Conservation (phyloP, 2,888 invertebrate species). For the Cryptocheilus praepositus region DNA sequence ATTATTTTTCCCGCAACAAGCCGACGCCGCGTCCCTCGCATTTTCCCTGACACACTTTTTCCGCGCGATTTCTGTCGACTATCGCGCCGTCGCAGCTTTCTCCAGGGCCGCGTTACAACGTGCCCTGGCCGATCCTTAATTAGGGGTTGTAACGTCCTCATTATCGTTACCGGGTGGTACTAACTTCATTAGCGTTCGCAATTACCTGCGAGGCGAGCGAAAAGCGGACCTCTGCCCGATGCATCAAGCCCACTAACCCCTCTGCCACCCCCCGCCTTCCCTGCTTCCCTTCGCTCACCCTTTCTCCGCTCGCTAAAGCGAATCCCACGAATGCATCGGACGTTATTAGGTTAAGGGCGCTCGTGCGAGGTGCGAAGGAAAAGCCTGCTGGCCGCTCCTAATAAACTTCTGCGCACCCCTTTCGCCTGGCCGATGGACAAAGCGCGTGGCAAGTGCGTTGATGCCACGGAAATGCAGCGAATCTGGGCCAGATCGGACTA, state of each 20-base stretch:
- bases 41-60: neutral
- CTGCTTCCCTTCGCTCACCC: too few species aligned
- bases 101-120: too few species aligned
- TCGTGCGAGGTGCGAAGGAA: constrained; percentile 17
- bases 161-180: constrained; percentile 55
- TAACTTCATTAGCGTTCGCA: constrained; percentile 61
- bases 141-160: constrained; percentile 56
- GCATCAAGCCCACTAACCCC: neutral
- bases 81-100: too few species aligned
- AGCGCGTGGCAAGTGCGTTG: too few species aligned
- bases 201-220: constrained; percentile 52
- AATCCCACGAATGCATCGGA: constrained; percentile 42
- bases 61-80: too few species aligned
- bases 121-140: constrained; percentile 48
- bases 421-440: neutral
- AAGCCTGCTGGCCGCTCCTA: constrained; percentile 31
- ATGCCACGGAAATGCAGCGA: too few species aligned
- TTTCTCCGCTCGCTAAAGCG: constrained; percentile 16
- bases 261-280: constrained; percentile 1
- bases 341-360: constrained; percentile 51
- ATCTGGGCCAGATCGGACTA: too few species aligned
- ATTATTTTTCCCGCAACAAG: neutral
- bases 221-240: constrained; percentile 33
- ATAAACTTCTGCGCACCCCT: constrained; percentile 28
- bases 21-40: neutral